Conservation (phyloP, 2,113 vertebrate species). For the Gnathonemus echidnorhynchus region DNA sequence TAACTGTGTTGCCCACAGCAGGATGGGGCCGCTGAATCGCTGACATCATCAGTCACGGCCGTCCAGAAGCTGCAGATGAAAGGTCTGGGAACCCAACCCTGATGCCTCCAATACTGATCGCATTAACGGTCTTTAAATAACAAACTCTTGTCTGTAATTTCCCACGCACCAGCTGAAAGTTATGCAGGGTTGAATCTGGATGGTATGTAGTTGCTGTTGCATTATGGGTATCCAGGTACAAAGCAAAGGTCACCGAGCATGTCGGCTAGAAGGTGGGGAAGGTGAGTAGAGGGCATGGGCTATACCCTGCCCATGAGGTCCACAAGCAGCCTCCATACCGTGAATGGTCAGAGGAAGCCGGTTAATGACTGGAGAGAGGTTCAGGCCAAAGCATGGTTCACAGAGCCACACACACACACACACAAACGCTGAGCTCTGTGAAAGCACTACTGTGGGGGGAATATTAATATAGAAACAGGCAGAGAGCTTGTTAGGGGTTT, state of each 20-base stretch:
- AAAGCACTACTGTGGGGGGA: not conserved
- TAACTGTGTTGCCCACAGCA: not conserved
- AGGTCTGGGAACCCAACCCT: not conserved
- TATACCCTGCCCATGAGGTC: not conserved
- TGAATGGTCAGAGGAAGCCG: not conserved
- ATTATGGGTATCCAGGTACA: not conserved
- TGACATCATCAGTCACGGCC: conserved; percentile 1
- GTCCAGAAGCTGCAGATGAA: not conserved
- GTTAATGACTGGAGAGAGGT: not conserved
- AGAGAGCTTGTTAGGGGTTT: not conserved
- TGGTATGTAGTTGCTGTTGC: not conserved
- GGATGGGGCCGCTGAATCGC: not conserved
- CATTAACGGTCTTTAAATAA: not conserved
- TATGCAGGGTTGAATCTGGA: not conserved
- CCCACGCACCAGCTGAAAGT: not conserved
- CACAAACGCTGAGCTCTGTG: not conserved
- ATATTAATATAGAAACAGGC: not conserved
- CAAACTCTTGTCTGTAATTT: not conserved
- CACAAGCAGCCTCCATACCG: not conserved
- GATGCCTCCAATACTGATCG: not conserved
- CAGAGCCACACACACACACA: not conserved
- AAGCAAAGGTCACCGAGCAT: not conserved
- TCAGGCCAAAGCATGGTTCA: not conserved
- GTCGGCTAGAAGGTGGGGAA: not conserved
- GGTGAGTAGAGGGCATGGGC: not conserved